Conservation (phyloP, 2,888 invertebrate species). For the Theretra japonica region DNA sequence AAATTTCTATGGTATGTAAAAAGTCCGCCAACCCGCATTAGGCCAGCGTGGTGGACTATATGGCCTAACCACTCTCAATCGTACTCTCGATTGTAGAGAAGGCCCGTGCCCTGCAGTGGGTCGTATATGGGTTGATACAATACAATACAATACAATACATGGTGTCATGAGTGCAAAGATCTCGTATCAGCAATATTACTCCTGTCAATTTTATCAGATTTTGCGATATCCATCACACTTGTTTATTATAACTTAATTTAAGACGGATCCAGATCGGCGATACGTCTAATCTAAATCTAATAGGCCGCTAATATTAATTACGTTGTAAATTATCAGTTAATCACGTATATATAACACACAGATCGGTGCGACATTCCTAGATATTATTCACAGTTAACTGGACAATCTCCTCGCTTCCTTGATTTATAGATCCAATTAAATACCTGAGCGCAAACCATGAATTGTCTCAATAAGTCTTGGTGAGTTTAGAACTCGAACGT, state of each 20-base stretch:
- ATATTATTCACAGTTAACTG: slow-evolving; percentile 55
- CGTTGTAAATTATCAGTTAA: slow-evolving; percentile 22
- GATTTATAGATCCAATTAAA: slow-evolving; percentile 77
- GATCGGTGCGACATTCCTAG: slow-evolving; percentile 45
- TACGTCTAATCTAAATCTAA: too few species aligned
- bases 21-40: too few species aligned
- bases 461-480: slow-evolving; percentile 53
- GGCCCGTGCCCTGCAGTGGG: too few species aligned
- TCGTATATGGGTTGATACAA: too few species aligned
- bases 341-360: slow-evolving; percentile 10
- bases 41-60: too few species aligned
- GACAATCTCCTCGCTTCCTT: slow-evolving; percentile 59
- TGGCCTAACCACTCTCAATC: too few species aligned
- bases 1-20: too few species aligned
- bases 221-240: not conserved
- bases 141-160: too few species aligned
- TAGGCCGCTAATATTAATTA: slow-evolving; percentile 26
- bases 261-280: not conserved
- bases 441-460: slow-evolving; percentile 69
- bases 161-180: too few species aligned
- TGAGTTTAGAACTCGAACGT: slow-evolving; percentile 32
- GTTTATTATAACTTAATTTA: not conserved
- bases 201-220: too few species aligned
- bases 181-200: too few species aligned
- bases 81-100: too few species aligned